Evolutionary conservation across 2,888 invertebrate species (phyloP).

Genomic region (Chrysotoxum bicinctum): DNA sequence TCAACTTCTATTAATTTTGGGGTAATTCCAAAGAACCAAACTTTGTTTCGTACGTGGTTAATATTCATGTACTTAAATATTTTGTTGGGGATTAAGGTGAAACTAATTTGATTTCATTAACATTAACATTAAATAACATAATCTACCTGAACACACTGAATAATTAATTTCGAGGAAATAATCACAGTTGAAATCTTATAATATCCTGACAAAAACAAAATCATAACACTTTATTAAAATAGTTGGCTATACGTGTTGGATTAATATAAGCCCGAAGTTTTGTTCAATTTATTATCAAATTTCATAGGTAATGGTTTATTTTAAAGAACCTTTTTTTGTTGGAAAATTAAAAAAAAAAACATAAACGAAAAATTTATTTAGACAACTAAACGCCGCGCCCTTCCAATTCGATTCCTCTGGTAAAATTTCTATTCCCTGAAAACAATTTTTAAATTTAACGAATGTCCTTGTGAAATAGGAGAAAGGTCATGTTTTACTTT

Average conservation of each 20-base stretch:
- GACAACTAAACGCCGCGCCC: too few species aligned
- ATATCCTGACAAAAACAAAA: background rate
- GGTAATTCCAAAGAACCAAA: background rate
- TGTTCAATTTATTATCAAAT: background rate
- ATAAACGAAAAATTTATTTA: background rate
- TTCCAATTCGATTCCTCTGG: background rate
- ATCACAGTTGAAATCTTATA: background rate
- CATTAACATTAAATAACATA: slow-evolving; percentile 2
- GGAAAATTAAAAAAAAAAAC: background rate
- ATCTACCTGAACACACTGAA: background rate
- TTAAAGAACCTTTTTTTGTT: background rate
- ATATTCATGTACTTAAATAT: background rate
- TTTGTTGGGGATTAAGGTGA: background rate
- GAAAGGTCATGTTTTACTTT: background rate
- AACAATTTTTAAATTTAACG: slow-evolving; percentile 12
- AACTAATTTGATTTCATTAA: slow-evolving; percentile 3
- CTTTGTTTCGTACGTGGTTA: background rate
- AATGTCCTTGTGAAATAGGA: background rate
- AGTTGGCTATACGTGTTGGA: background rate
- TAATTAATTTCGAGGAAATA: background rate
- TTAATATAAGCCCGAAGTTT: background rate
- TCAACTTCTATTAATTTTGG: background rate
- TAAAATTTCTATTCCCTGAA: background rate
- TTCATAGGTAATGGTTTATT: background rate
- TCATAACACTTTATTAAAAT: background rate